Evolutionary conservation across 2,797 vertebrate genomes (phyloP).

Genomic region (Peromyscus eremicus): DNA sequence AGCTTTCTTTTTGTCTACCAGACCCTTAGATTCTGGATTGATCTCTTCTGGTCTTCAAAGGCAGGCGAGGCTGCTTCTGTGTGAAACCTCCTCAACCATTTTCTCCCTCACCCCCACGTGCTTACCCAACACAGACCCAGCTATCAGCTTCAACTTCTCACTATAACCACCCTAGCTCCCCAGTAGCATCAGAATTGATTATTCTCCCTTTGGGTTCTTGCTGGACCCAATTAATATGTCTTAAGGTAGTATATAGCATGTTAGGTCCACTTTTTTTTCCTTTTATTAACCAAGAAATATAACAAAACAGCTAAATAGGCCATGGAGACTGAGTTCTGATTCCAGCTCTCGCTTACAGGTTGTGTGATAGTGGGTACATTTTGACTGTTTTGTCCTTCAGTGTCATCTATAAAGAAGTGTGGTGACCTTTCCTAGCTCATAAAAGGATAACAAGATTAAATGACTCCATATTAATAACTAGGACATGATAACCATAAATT

Average conservation of each 20-base stretch:
- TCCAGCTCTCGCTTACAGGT: background rate
- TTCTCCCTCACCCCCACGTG: accelerated
- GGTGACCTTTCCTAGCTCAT: background rate
- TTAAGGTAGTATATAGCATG: background rate
- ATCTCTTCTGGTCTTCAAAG: background rate
- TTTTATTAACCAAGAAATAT: background rate
- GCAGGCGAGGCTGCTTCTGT: background rate
- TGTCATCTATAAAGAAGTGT: background rate
- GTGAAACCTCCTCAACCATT: background rate
- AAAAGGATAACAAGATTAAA: background rate
- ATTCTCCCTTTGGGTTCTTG: background rate
- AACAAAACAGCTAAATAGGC: background rate
- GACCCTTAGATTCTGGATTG: background rate
- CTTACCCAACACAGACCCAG: background rate
- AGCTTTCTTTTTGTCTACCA: background rate
- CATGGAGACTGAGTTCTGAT: background rate
- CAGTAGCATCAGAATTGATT: background rate
- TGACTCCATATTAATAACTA: background rate
- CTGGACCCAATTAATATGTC: background rate
- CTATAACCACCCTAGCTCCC: background rate
- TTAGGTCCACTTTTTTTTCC: background rate
- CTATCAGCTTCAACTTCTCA: background rate
- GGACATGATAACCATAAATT: background rate
- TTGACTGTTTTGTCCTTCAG: background rate
- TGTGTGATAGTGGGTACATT: background rate